Percentiles rank a stretch among this genome's conserved stretches.
Conservation (phyloP, 2,113 vertebrate species). For the Eurypyga helias region DNA sequence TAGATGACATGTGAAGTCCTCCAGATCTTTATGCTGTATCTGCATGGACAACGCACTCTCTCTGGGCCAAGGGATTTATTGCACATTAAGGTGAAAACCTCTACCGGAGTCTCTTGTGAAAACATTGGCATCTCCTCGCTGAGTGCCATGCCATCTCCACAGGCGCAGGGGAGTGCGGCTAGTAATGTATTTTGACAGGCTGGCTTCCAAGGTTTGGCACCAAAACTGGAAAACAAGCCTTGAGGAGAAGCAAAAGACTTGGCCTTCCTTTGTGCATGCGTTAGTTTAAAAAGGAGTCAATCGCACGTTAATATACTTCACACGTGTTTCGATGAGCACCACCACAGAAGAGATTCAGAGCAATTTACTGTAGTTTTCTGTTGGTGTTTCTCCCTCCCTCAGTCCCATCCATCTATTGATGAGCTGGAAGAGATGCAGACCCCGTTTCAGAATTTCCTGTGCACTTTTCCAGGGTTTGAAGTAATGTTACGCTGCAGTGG, state of each 20-base stretch:
- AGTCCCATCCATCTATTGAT: background rate
- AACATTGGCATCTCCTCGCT: background rate
- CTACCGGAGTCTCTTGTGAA: background rate
- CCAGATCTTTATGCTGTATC: background rate
- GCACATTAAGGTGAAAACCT: background rate
- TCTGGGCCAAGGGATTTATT: background rate
- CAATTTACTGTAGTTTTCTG: conserved; percentile 33
- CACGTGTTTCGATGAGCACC: background rate
- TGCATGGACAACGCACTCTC: background rate
- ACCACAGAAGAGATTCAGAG: conserved; percentile 8
- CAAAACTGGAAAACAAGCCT: background rate
- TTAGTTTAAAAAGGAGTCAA: background rate
- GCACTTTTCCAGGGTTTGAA: background rate
- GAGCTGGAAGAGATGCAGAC: background rate
- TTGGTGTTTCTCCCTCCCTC: background rate
- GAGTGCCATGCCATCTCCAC: background rate
- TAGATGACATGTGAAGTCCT: background rate
- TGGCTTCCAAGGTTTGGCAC: background rate
- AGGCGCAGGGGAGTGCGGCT: background rate
- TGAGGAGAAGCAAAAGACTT: background rate
- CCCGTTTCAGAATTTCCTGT: background rate
- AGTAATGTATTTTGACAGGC: background rate
- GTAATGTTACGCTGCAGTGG: background rate
- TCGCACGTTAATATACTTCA: background rate
- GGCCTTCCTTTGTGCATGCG: background rate